Base-by-base conservation (phyloP, 2,797 vertebrate species). In the Anguilla pacifica region DNA sequence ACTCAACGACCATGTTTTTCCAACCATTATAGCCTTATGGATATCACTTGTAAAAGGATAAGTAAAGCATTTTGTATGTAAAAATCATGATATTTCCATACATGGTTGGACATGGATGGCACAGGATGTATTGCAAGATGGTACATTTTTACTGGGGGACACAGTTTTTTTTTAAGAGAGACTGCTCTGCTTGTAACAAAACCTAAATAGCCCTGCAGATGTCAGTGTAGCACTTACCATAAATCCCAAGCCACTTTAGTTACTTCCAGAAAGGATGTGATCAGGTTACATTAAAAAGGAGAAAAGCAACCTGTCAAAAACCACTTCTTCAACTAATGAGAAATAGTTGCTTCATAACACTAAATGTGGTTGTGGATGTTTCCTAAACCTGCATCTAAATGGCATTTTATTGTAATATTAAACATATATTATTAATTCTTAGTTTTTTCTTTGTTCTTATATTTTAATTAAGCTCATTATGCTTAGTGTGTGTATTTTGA, bases 161-260 rank as follows among this genome's bases (percentile, higher is more conserved):
- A 10, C 39, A 25, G 43, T 19, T 82, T 82, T 82, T 82, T 51
- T 13, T 6, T 6, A 10, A 43, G 74, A 77, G 19, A 15, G 35
- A 35, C 22, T 22, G 6, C 22, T 51, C 11, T 19, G 22, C 25
- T 51, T 49, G 46, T 19, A 51, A 82, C 46, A 13, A 51, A 49
- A 51, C 79, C 79, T n/a, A n/a, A 49, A 82, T 51, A 82, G 79
- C 79, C 79, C 79, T 82, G 79, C 79, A 82, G 79, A 82, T 82
- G 79, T 82, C 79, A 82, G 79, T 82, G 46, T 82, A 82, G 43
- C 79, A 25, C 25, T 49, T 82, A 51, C 46, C 79, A 51, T n/a
- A 82, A n/a, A 82, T 49, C 10, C 43, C 46, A 46, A 82, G 79
- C 79, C 46, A 82, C 6, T 51, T n/a, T 22, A 74, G 10, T n/a